Conservation (phyloP, 1,140 invertebrate genomes). For the Drosophila rhopaloa region DNA sequence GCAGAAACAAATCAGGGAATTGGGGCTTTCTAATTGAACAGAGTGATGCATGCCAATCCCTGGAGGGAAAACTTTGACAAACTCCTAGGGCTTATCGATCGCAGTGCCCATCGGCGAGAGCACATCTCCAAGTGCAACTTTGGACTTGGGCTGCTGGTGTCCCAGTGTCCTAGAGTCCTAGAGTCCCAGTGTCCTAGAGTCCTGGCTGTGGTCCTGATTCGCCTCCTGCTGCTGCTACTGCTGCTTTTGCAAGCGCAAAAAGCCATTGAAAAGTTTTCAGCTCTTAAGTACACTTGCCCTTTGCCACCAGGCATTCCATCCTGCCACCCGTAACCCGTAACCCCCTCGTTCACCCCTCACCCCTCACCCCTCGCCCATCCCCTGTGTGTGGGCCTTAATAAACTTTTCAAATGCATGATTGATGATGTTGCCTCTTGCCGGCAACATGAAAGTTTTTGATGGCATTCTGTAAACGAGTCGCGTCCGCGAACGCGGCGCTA, state of each 20-base stretch:
- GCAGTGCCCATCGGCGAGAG: background rate
- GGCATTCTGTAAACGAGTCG: constrained; percentile 71
- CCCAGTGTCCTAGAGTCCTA: background rate
- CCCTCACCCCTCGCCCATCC: background rate
- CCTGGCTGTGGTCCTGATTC: background rate
- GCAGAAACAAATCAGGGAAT: too few species aligned
- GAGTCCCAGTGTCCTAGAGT: background rate
- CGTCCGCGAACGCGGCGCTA: constrained; percentile 45
- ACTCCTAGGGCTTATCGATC: constrained; percentile 11
- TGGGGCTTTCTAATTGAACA: background rate
- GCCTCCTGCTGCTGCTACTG: background rate
- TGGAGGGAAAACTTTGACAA: background rate
- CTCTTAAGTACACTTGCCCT: constrained; percentile 71
- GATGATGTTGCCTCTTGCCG: constrained; percentile 66
- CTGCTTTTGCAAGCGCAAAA: constrained; percentile 48
- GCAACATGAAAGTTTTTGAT: constrained; percentile 58
- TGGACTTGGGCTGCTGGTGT: constrained; percentile 37
- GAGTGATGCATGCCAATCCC: background rate
- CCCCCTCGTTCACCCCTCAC: background rate
- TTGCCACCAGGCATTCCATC: constrained; percentile 15
- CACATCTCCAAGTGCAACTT: constrained; percentile 15
- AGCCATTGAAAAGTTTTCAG: constrained; percentile 76
- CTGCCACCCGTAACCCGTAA: background rate
- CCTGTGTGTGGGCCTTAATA: constrained; percentile 59
- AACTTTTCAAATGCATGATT: constrained; percentile 82